phyloP scores from a whole-genome alignment of 2,888 invertebrate genomes.

The Onchidella celtica region DNA sequence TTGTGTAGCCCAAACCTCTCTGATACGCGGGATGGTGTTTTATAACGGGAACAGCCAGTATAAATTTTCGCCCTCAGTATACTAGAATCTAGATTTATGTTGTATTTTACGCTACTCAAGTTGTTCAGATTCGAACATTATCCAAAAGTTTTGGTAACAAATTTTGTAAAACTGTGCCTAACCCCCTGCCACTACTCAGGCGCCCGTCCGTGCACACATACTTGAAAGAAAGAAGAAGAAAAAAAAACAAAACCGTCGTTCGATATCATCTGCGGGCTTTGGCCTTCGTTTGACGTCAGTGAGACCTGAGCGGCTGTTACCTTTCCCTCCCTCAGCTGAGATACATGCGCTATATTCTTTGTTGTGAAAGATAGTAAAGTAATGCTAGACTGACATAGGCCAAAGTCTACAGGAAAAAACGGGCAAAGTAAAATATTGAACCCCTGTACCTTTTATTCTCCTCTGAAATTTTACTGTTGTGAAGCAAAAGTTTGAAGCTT shows the following conservation, averaged over 20 bases:
- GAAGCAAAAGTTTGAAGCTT: background rate
- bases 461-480: background rate
- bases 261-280: constrained; percentile 74
- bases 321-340: constrained; percentile 59
- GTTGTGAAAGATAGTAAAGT: too few species aligned
- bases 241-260: constrained; percentile 49
- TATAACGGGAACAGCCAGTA: constrained; percentile 78
- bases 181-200: background rate
- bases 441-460: background rate
- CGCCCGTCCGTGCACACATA: constrained; percentile 13
- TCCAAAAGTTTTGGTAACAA: constrained; percentile 49
- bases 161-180: constrained; percentile 4
- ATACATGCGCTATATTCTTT: background rate
- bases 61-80: background rate
- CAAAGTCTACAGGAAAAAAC: background rate
- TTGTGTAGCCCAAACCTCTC: constrained; percentile 28
- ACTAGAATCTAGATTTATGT: background rate
- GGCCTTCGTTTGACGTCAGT: constrained; percentile 77
- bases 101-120: background rate
- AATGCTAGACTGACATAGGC: too few species aligned
- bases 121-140: constrained; percentile 20
- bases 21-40: constrained; percentile 71
- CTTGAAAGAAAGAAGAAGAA: background rate
- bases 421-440: background rate
- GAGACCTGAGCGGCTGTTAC: constrained; percentile 71